phyloP scores from a whole-genome alignment of 2,797 vertebrate genomes.

The Parambassis ranga region DNA sequence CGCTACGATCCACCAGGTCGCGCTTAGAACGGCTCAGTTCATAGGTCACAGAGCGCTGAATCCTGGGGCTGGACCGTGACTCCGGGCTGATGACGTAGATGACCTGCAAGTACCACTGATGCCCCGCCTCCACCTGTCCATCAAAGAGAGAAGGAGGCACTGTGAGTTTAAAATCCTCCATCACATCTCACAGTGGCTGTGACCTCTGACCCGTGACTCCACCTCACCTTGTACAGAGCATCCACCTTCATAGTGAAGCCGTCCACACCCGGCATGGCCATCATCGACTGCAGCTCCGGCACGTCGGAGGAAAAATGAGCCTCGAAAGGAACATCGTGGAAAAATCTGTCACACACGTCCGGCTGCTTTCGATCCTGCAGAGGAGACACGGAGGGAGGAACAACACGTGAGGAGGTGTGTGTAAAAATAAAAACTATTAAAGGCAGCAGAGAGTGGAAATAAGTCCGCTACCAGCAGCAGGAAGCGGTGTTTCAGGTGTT shows the following conservation, averaged over 20 bases:
- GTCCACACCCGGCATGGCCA: conserved; percentile 91
- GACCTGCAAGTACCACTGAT: conserved; percentile 98
- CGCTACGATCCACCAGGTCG: conserved; percentile 81
- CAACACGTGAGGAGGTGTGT: too few relatives aligned
- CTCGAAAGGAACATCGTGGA: conserved; percentile 96
- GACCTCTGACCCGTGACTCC: too few relatives aligned
- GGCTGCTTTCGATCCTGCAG: conserved; percentile 93
- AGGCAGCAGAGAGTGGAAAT: fast-evolving
- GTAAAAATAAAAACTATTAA: too few relatives aligned
- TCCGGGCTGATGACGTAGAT: conserved; percentile 95
- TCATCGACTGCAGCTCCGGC: conserved; percentile 84
- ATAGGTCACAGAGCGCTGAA: conserved; percentile 85
- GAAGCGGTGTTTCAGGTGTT: conserved; percentile 93
- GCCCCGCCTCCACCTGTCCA: conserved; percentile 93
- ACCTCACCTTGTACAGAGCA: conserved; percentile 91
- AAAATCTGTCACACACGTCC: conserved; percentile 89
- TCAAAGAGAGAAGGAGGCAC: neutral
- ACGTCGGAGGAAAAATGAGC: conserved; percentile 91
- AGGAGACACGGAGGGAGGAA: neutral
- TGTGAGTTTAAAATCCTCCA: too few relatives aligned
- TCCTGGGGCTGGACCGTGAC: conserved; percentile 82
- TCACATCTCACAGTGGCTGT: too few relatives aligned
- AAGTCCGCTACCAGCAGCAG: conserved; percentile 86
- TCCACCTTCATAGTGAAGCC: conserved; percentile 97
- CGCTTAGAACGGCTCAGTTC: conserved; percentile 74